Evolutionary conservation across 1,140 invertebrate genomes (phyloP).

Genomic region (Phthorimaea operculella): DNA sequence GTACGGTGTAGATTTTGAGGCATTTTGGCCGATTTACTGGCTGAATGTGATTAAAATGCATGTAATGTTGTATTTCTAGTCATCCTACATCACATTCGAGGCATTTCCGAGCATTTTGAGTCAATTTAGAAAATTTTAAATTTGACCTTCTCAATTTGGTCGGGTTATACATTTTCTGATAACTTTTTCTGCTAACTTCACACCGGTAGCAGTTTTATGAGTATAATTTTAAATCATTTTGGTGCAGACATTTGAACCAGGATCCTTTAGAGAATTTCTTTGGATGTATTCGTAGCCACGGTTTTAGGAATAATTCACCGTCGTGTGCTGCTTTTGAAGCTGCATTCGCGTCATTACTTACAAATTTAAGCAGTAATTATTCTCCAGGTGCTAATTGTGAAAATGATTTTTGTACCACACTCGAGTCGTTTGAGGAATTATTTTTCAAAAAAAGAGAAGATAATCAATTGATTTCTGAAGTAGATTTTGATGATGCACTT

Average conservation of each 20-base stretch:
- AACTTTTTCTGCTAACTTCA: neutral
- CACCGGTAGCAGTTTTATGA: neutral
- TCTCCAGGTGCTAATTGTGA: slow-evolving; percentile 2
- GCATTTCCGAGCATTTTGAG: no score
- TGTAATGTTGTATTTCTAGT: no score
- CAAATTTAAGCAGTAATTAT: slow-evolving; percentile 14
- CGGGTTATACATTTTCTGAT: no score
- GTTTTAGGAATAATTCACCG: slow-evolving; percentile 14
- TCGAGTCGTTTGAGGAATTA: slow-evolving; percentile 2
- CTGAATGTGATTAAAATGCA: no score
- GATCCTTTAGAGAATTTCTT: slow-evolving; percentile 16
- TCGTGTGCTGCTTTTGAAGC: slow-evolving; percentile 15
- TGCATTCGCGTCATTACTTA: slow-evolving; percentile 16
- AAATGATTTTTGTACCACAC: slow-evolving; percentile 4
- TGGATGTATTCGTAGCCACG: slow-evolving; percentile 12
- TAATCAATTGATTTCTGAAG: neutral
- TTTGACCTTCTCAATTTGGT: no score
- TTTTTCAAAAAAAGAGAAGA: slow-evolving; percentile 9
- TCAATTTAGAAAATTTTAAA: no score
- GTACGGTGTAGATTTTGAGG: no score
- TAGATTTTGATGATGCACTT: slow-evolving; percentile 11
- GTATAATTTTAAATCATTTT: slow-evolving; percentile 12
- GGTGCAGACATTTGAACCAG: slow-evolving; percentile 16
- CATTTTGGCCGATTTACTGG: no score
- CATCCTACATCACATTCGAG: no score